A percentile compares a stretch with the other conserved stretches of the same genome.
Evolutionary conservation across 2,888 invertebrate genomes (phyloP).

Genomic region (Tenthredo livida): DNA sequence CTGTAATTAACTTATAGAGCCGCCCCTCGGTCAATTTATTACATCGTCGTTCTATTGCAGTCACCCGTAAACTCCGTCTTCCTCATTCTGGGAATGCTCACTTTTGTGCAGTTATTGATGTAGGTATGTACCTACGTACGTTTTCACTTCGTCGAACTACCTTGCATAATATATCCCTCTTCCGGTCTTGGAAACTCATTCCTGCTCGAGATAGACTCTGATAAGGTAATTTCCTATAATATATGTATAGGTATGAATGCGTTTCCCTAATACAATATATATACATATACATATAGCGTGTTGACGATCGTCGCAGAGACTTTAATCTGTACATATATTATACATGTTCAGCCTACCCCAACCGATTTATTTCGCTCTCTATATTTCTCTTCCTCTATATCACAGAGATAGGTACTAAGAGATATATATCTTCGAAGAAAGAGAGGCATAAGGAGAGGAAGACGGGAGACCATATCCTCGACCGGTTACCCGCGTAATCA

Average conservation of each 20-base stretch:
- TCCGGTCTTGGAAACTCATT: neutral
- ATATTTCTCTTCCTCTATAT: neutral
- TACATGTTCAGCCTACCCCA: neutral
- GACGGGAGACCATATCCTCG: neutral
- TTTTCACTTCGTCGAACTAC: constrained; percentile 6
- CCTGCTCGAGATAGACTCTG: neutral
- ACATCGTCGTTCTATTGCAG: neutral
- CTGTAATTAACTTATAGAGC: neutral
- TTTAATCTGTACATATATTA: neutral
- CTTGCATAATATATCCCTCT: constrained; percentile 10
- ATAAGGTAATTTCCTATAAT: too few species aligned
- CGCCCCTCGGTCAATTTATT: neutral
- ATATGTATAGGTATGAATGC: neutral
- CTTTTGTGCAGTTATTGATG: neutral
- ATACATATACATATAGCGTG: too few species aligned
- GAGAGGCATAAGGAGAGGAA: neutral
- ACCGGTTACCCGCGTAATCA: constrained; percentile 30
- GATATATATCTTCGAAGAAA: neutral
- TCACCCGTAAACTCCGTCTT: neutral
- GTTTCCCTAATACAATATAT: neutral
- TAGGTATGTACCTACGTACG: too few species aligned
- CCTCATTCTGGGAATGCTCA: constrained; percentile 4
- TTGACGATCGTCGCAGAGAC: neutral
- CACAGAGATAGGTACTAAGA: neutral
- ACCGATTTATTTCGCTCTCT: neutral